A percentile compares a stretch with the other conserved stretches of the same genome.
These are phyloP conservation scores for Eupeodes luniger DNA, from an alignment of 2,888 invertebrate genomes.

Conservation along the genomic window DNA sequence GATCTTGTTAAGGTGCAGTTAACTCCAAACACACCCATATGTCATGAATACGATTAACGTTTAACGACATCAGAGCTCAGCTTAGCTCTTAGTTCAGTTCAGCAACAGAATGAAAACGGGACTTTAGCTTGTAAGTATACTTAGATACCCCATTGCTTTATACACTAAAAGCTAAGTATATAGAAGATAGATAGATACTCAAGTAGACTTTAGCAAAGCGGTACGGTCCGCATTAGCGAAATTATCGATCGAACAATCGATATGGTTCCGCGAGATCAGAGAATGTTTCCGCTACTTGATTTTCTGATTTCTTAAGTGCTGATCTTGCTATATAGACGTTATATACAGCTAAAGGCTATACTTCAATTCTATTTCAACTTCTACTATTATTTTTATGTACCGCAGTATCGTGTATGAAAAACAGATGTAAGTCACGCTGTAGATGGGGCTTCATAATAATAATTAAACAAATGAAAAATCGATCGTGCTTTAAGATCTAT, in stretches of 20 bases:
- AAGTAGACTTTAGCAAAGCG: slow-evolving; percentile 7
- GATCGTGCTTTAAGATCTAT: slow-evolving; percentile 50
- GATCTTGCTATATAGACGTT: slow-evolving; percentile 34
- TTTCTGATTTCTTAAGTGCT: slow-evolving; percentile 42
- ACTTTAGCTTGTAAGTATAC: slow-evolving; percentile 4
- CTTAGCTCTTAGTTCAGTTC: not conserved
- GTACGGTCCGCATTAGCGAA: not conserved
- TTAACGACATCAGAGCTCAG: slow-evolving; percentile 19
- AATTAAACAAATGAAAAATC: slow-evolving; percentile 50
- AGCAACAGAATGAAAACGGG: slow-evolving; percentile 18
- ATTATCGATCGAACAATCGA: slow-evolving; percentile 32
- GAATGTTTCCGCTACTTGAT: slow-evolving; percentile 70
- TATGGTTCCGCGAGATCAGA: slow-evolving; percentile 57
- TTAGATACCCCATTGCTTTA: slow-evolving; percentile 24
- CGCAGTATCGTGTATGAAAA: not conserved
- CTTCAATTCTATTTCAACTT: slow-evolving; percentile 24
- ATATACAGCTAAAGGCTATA: slow-evolving; percentile 22
- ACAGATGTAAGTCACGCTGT: slow-evolving; percentile 74
- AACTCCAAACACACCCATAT: slow-evolving; percentile 74
- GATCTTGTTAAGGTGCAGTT: slow-evolving; percentile 75
- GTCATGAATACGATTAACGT: slow-evolving; percentile 74
- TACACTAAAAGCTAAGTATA: too few species aligned
- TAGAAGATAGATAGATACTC: not conserved
- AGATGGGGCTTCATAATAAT: slow-evolving; percentile 25
- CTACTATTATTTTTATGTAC: not conserved